Conservation (phyloP, 2,888 invertebrate genomes). For the Harpalus rubripes region DNA sequence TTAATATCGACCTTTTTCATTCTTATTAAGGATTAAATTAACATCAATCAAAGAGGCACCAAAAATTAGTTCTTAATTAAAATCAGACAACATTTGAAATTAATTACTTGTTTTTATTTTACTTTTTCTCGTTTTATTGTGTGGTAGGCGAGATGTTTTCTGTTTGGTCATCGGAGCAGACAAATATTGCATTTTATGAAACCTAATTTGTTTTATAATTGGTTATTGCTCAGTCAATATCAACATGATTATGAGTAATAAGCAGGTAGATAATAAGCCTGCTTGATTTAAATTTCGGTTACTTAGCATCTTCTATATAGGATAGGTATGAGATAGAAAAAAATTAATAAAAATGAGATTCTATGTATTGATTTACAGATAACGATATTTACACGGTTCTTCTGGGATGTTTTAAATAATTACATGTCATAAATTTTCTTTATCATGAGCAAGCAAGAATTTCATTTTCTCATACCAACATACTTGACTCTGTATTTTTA, state of each 20-base stretch:
- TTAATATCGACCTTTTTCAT: slow-evolving; percentile 47
- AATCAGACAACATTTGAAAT: slow-evolving; percentile 65
- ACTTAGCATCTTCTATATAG: slow-evolving; percentile 20
- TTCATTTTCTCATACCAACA: slow-evolving; percentile 1
- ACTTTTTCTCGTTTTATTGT: slow-evolving; percentile 22
- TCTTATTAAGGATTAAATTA: slow-evolving; percentile 57
- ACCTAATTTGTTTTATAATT: slow-evolving; percentile 56
- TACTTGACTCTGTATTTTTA: not conserved
- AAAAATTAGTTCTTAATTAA: slow-evolving; percentile 64
- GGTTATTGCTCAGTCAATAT: slow-evolving; percentile 49
- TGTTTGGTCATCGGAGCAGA: slow-evolving; percentile 35
- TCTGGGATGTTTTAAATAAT: slow-evolving; percentile 50
- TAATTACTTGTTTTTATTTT: slow-evolving; percentile 53
- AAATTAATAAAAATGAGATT: slow-evolving; percentile 57
- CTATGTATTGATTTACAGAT: slow-evolving; percentile 52
- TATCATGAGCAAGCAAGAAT: slow-evolving; percentile 14
- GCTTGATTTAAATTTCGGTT: slow-evolving; percentile 57
- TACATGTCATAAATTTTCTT: slow-evolving; percentile 46
- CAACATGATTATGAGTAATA: slow-evolving; percentile 47
- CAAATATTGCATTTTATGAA: slow-evolving; percentile 47
- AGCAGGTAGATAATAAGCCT: slow-evolving; percentile 52
- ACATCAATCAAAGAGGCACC: slow-evolving; percentile 60
- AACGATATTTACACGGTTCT: slow-evolving; percentile 44
- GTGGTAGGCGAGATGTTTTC: slow-evolving; percentile 44
- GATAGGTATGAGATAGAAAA: slow-evolving; percentile 21